Evolutionary conservation across 2,797 vertebrate genomes (phyloP), one percentile per base, ranked within the genome.

Genomic region (Protonibea diacanthus): DNA sequence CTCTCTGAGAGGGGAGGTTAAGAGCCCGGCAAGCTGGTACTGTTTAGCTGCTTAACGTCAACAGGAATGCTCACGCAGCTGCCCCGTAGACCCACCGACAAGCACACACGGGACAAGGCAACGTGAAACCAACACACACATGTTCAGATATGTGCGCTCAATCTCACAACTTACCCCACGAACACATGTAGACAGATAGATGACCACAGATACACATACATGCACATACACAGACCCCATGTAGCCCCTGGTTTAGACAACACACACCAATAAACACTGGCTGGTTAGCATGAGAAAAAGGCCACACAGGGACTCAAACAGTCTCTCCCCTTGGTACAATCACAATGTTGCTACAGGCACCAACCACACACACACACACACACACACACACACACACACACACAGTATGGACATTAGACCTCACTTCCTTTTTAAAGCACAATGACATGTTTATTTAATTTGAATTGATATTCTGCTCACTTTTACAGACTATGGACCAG

Each of bases 11-110:
- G 91, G 91, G 93, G 91, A 94, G 94, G 94, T 92, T 95, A 95
- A 94, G 92, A 92, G 87, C 92, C 92, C 88, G 58, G 94, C 95
- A 95, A 95, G 95, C 95, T 96, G 95, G 95, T 94, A 94, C 94
- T 95, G 94, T 95, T 95, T 96, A 96, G 93, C 93, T 93, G 93
- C 92, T 94, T 93, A 93, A 95, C 90, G 85, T 95, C 95, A 95
- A 95, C 94, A 94, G 93, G 93, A 96, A 94, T 93, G 92, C 91
- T 94, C 94, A 91, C 78, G 82, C 94, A 95, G 94, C 93, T 93
- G 94, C 92, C 90, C 83, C 48, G 63, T 88, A 85, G 82, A 88
- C 86, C 84, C 88, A 71, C 91, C 58, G 76, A 84, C 68, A 51
- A 87, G 87, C 80, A 74, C 88, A 80, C 80, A 80, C 71, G 80